Evolutionary conservation across 1,140 invertebrate genomes (phyloP), one percentile per base, ranked within the genome.

Genomic region (Tachypleus tridentatus): DNA sequence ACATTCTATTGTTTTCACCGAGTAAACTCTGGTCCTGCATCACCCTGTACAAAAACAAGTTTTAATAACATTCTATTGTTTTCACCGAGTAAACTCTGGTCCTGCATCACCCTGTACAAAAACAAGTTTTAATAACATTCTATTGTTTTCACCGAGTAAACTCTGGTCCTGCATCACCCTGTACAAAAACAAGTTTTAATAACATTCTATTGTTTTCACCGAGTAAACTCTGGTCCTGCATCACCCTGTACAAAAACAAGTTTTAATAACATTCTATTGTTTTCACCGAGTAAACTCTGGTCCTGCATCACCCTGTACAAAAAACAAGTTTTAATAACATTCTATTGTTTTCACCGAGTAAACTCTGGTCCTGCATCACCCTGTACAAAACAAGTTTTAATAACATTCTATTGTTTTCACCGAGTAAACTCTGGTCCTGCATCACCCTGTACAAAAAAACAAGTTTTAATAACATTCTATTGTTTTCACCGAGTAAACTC

Each of bases 41-140:
- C 54, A 63, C 50, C n/a, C 11, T 67, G 29, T 51, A 64, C 9
- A 51, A 61, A 58, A 56, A 53, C 11, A 2, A 29, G 29, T 29
- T 29, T 29, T 29, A 29, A 29, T n/a, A n/a, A 29, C 29, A 29
- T 29, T 29, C 29, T 29, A 29, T 29, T 29, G 29, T 29, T 29
- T 29, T 29, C 29, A 29, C 29, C 29, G 29, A 29, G 29, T 29
- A 29, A 29, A 29, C 29, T 29, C 29, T 29, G 29, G 10, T 57
- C 56, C 56, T 57, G 62, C 5, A 66, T 53, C 54, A 63, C 50
- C n/a, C 11, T 67, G 29, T 51, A 64, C 9, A 51, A 61, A 58
- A 56, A 53, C 11, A 2, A 29, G 29, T 29, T 29, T 29, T 29
- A 29, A 29, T n/a, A n/a, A 29, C 29, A 29, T 29, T 29, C 29